A percentile compares a stretch with the other conserved stretches of the same genome.
Conservation (phyloP, 2,888 invertebrate species). For the Ennomos erosarius region DNA sequence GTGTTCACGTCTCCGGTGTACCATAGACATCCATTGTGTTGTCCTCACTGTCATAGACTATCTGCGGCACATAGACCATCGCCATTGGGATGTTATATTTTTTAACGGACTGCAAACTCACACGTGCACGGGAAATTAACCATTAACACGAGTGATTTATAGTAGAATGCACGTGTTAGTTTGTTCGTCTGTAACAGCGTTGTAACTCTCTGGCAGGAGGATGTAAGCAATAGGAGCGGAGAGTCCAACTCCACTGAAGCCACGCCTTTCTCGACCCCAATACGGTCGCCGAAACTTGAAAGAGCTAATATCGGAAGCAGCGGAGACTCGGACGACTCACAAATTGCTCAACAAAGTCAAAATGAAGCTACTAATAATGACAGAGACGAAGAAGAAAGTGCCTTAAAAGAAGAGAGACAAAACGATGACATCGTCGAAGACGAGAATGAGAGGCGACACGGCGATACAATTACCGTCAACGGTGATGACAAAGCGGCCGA, state of each 20-base stretch:
- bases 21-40: constrained; percentile 65
- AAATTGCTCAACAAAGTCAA: constrained; percentile 18
- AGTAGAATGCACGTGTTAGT: constrained; percentile 44
- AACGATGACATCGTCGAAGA: constrained; percentile 21
- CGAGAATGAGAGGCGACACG: constrained; percentile 17
- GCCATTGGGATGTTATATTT: constrained; percentile 39
- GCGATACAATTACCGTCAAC: constrained; percentile 13
- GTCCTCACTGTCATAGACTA: constrained; percentile 80
- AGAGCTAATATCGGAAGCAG: constrained; percentile 31
- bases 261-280: constrained; percentile 73
- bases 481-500: constrained; percentile 20
- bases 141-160: constrained; percentile 17
- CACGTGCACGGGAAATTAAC: constrained; percentile 45
- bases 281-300: constrained; percentile 62
- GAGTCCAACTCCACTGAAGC: constrained; percentile 69
- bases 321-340: constrained; percentile 8
- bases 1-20: constrained; percentile 50
- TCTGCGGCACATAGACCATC: constrained; percentile 49
- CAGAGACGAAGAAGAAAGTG: constrained; percentile 27
- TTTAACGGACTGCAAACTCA: constrained; percentile 52
- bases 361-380: not conserved
- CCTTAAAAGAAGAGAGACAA: constrained; percentile 45
- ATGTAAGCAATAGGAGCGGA: constrained; percentile 73
- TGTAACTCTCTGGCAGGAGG: constrained; percentile 78
- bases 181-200: constrained; percentile 56